These are phyloP conservation scores for Drosophila carrolli DNA, from an alignment of 1,140 invertebrate genomes.

Conservation along the genomic window DNA sequence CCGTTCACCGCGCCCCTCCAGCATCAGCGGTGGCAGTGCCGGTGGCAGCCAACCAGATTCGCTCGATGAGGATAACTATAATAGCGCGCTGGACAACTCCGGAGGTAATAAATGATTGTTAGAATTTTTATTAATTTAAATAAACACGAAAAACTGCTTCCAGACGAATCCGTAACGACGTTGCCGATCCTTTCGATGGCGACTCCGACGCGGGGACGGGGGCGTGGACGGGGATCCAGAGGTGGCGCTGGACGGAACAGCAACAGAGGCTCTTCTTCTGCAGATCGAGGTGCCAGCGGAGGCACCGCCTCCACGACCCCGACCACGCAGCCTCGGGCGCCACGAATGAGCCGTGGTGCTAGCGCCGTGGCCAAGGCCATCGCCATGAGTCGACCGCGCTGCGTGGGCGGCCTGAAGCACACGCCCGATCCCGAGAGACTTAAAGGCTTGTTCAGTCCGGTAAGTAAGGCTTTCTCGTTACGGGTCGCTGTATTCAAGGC, in stretches of 20 bases:
- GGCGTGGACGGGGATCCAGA: conserved; percentile 69
- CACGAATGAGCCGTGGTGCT: conserved; percentile 74
- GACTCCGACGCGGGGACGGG: conserved; percentile 63
- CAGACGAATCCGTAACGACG: conserved; percentile 66
- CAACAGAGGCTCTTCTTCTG: conserved; percentile 32
- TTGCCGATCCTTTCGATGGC: conserved; percentile 16
- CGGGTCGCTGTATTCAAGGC: too few relatives aligned
- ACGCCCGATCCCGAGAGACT: conserved; percentile 77
- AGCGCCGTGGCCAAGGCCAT: conserved; percentile 79
- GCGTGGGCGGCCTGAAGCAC: conserved; percentile 78
- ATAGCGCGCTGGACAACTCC: conserved; percentile 64
- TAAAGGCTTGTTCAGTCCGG: conserved; percentile 81
- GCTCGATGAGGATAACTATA: conserved; percentile 65
- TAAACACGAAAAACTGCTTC: neutral
- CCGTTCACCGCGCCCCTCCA: conserved; percentile 49
- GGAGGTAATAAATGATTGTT: conserved; percentile 51
- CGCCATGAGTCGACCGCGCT: conserved; percentile 72
- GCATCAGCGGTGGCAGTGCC: conserved; percentile 56
- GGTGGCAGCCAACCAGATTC: conserved; percentile 59
- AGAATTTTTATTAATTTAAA: neutral
- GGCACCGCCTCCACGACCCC: conserved; percentile 7
- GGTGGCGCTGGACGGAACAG: conserved; percentile 37
- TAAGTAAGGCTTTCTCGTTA: conserved; percentile 39
- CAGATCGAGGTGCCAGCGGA: conserved; percentile 16
- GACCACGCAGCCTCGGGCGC: conserved; percentile 49